phyloP scores from a whole-genome alignment of 2,888 invertebrate species.

The Megaustenia siamemsis region DNA sequence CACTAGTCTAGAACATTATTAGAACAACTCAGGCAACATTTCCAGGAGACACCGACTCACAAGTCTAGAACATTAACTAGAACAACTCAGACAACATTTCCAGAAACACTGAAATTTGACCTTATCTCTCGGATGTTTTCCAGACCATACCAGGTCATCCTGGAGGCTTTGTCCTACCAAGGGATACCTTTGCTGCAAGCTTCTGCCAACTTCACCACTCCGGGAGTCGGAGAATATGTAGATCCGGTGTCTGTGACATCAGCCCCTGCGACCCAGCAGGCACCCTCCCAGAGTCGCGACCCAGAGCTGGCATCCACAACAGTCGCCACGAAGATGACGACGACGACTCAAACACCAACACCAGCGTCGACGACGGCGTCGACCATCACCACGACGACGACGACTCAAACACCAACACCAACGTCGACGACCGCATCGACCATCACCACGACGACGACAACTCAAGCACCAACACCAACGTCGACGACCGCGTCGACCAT shows the following conservation, averaged over 20 bases:
- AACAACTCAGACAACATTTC: too few species aligned
- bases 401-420: not conserved
- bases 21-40: too few species aligned
- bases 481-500: not conserved
- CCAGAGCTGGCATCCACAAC: too few species aligned
- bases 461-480: not conserved
- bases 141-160: constrained; percentile 30
- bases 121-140: not conserved
- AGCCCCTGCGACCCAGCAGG: too few species aligned
- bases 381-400: not conserved
- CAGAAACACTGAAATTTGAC: too few species aligned
- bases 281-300: not conserved
- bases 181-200: not conserved
- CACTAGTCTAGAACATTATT: too few species aligned
- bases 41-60: too few species aligned
- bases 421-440: too few species aligned
- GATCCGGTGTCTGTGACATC: constrained; percentile 1
- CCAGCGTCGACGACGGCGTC: not conserved
- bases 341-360: not conserved
- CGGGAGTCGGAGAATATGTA: not conserved
- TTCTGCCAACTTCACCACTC: constrained; percentile 5
- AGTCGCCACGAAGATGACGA: too few species aligned
- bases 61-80: too few species aligned
- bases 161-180: not conserved
- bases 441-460: not conserved